A percentile compares a stretch with the other conserved stretches of the same genome.
Conservation (phyloP, 1,140 invertebrate genomes). For the Drosophila bocqueti region DNA sequence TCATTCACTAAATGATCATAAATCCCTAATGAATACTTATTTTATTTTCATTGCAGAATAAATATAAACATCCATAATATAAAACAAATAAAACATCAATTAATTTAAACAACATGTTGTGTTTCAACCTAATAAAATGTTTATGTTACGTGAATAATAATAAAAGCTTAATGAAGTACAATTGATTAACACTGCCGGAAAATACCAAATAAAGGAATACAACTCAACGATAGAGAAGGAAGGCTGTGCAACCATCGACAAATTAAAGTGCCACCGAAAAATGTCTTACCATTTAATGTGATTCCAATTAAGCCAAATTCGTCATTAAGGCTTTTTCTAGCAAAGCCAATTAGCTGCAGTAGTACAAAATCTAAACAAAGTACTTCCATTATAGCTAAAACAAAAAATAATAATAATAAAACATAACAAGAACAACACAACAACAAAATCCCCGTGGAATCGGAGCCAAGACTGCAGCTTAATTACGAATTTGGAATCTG, state of each 20-base stretch:
- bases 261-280: conserved; percentile 10
- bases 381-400: no score
- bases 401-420: background rate
- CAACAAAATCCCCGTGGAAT: background rate
- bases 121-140: no score
- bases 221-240: conserved; percentile 12
- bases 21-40: background rate
- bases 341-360: background rate
- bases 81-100: background rate
- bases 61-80: background rate
- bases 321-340: conserved; percentile 19
- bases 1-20: background rate
- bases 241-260: conserved; percentile 16
- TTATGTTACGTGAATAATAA: background rate
- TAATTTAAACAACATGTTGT: background rate
- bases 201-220: conserved; percentile 8
- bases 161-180: background rate
- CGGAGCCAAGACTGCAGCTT: conserved; percentile 21
- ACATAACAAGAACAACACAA: no score
- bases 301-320: conserved; percentile 34
- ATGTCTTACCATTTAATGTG: conserved; percentile 32
- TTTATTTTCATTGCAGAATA: background rate
- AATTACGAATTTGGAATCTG: conserved; percentile 52
- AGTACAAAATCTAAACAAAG: no score
- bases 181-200: background rate